phyloP scores from a whole-genome alignment of 2,113 vertebrate species.

The Xyliphius kryptos region DNA sequence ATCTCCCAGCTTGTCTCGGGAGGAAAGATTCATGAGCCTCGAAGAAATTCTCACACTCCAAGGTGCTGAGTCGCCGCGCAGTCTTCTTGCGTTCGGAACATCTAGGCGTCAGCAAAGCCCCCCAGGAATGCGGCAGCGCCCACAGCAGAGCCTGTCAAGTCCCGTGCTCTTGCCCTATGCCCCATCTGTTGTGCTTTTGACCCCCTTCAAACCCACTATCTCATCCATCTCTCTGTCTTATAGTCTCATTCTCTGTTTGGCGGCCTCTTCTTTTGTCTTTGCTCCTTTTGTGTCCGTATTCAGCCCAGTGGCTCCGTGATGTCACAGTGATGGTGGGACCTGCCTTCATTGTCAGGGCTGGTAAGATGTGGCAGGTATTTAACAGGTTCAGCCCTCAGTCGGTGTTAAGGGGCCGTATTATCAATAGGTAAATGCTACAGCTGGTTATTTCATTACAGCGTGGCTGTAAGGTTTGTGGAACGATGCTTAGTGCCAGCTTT shows the following conservation, averaged over 20 bases:
- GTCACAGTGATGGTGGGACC: too few relatives aligned
- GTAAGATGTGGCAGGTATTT: too few relatives aligned
- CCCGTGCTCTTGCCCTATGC: neutral
- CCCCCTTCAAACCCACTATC: slow-evolving; percentile 26
- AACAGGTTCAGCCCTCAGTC: too few relatives aligned
- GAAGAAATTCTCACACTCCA: neutral
- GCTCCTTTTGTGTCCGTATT: neutral
- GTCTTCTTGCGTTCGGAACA: neutral
- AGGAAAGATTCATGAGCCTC: neutral
- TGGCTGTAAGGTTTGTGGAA: too few relatives aligned
- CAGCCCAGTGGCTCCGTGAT: too few relatives aligned
- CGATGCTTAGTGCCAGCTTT: slow-evolving; percentile 19
- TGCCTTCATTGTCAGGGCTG: too few relatives aligned
- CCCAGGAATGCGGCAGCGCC: slow-evolving; percentile 25
- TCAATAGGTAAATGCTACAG: too few relatives aligned
- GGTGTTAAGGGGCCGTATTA: too few relatives aligned
- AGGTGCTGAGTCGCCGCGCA: neutral
- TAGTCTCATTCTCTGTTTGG: neutral
- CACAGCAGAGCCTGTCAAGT: slow-evolving; percentile 1
- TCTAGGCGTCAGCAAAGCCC: neutral
- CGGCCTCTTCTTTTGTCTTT: slow-evolving; percentile 2
- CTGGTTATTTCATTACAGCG: too few relatives aligned
- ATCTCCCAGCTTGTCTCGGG: neutral
- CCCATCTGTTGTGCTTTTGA: slow-evolving; percentile 28
- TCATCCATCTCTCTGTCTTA: slow-evolving; percentile 31